Base-by-base conservation (phyloP, 2,797 vertebrate species). In the Hippoglossus hippoglossus region DNA sequence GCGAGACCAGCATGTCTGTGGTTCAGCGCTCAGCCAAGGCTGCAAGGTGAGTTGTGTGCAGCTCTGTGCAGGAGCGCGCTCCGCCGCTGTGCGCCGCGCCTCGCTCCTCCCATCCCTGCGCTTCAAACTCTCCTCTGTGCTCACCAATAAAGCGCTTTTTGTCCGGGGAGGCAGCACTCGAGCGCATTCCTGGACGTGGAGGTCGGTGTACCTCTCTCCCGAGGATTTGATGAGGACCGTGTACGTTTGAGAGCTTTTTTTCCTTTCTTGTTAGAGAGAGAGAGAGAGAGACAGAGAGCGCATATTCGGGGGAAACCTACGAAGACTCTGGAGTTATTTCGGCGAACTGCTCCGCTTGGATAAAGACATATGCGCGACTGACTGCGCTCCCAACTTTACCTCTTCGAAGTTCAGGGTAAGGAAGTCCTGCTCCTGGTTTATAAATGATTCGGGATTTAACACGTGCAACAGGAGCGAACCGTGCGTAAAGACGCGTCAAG, bases 101-200 rank as follows among this genome's bases (percentile, higher is more conserved):
- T 53, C 59, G 21, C 67, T 70, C 52, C 61, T 82, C 92, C 82
- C 93, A 89, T 89, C 91, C 92, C 92, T 77, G 62, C 59, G 67
- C 84, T 82, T 64, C 18, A 47, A 77, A 73, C 87, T 86, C 84
- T 87, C 73, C 74, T 71, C 84, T 78, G 77, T 63, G 76, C 80
- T 79, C 87, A 67, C 86, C 87, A 82, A 92, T 92, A 91, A 91
- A 91, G 90, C 88, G 84, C 88, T 90, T 90, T 92, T 89, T 86
- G 87, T 89, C 78, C 82, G 44, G 61, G 75, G 83, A 87, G 76
- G 82, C 83, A 9, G 83, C 82, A 81, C 87, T 88, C 58, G 79
- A 87, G 88, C 89, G 85, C 88, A 91, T 92, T 92, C 89, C 90
- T 89, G 77, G 80, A 87, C 88, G 75, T 85, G 88, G 88, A 92